Evolutionary conservation across 2,888 invertebrate genomes (phyloP).

Genomic region (Eilema sororculum): DNA sequence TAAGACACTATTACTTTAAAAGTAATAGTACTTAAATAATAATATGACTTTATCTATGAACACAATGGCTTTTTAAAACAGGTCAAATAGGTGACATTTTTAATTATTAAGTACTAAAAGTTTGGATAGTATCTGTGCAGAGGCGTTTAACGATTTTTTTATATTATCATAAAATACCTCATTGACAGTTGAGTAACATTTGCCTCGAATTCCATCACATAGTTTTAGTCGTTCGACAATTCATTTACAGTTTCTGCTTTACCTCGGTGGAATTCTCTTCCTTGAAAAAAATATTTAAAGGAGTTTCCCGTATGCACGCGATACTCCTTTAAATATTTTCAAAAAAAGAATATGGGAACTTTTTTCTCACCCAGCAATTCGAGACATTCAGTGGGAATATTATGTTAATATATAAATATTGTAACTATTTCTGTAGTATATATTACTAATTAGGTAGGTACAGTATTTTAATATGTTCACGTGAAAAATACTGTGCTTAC

Average conservation of each 20-base stretch:
- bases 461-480: too few relatives aligned
- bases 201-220: not conserved
- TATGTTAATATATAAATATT: too few relatives aligned
- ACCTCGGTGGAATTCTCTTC: not conserved
- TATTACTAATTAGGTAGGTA: too few relatives aligned
- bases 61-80: slow-evolving; percentile 17
- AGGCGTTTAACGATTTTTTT: slow-evolving; percentile 14
- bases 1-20: slow-evolving; percentile 13
- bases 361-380: too few relatives aligned
- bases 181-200: slow-evolving; percentile 2
- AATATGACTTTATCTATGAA: slow-evolving; percentile 14
- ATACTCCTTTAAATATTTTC: not conserved
- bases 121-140: slow-evolving; percentile 7
- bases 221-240: not conserved
- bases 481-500: too few relatives aligned
- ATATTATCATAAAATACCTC: not conserved
- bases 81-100: slow-evolving; percentile 12
- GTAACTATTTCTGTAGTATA: too few relatives aligned
- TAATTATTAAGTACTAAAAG: slow-evolving; percentile 18
- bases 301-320: too few relatives aligned
- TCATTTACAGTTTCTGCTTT: slow-evolving; percentile 1
- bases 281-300: too few relatives aligned
- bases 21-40: slow-evolving; percentile 10
- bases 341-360: too few relatives aligned
- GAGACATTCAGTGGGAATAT: too few relatives aligned